A percentile compares a stretch with the other conserved stretches of the same genome.
Conservation (phyloP, 2,797 vertebrate genomes). For the Gadopsis bispinosus region DNA sequence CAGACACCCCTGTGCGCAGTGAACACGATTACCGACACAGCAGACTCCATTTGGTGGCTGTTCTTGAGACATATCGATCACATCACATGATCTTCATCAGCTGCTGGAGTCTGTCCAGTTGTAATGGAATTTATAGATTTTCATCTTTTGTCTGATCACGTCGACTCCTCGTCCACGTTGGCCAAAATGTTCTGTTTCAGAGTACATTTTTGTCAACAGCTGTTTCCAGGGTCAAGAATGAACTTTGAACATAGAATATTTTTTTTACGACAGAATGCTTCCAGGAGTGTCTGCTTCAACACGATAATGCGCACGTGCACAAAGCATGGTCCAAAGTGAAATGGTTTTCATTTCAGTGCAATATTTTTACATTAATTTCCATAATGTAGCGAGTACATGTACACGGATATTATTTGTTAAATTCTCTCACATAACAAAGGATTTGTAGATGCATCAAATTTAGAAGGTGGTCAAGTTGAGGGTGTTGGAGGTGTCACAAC, state of each 20-base stretch:
- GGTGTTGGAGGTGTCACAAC: neutral
- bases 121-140: neutral
- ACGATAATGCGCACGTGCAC: neutral
- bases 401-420: neutral
- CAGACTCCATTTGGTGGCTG: too few relatives aligned
- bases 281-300: neutral
- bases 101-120: neutral
- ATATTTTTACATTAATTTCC: conserved; percentile 15
- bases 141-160: neutral
- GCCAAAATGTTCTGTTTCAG: neutral
- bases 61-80: neutral
- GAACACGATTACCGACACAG: neutral
- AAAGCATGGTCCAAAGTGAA: neutral
- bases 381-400: neutral
- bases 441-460: neutral
- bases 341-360: neutral
- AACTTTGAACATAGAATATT: neutral
- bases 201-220: neutral
- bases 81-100: neutral
- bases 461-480: conserved; percentile 12
- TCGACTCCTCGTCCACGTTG: too few relatives aligned
- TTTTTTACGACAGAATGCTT: neutral
- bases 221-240: neutral
- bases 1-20: too few relatives aligned
- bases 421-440: neutral